Conservation (phyloP, 2,113 vertebrate species). For the Trogon surrucura region DNA sequence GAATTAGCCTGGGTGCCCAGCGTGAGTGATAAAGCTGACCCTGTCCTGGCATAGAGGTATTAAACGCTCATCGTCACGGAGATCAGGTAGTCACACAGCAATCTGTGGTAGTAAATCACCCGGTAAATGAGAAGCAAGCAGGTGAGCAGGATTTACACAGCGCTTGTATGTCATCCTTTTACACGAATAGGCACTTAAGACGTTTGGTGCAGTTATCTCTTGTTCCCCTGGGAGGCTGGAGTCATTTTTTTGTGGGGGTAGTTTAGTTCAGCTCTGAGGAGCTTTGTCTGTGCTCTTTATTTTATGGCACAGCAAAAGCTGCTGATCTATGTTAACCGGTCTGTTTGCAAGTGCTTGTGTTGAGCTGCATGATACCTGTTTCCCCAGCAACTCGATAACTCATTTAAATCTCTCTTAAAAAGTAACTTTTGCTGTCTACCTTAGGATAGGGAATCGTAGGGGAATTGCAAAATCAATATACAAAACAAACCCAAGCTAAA, state of each 20-base stretch:
- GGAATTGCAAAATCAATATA: slow-evolving; percentile 60
- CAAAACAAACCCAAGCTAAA: slow-evolving; percentile 27
- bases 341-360: not conserved
- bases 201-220: not conserved
- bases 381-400: slow-evolving; percentile 36
- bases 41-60: not conserved
- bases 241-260: slow-evolving; percentile 31
- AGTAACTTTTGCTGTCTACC: slow-evolving; percentile 36
- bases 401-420: slow-evolving; percentile 43
- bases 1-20: not conserved
- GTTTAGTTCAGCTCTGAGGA: slow-evolving; percentile 9
- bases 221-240: slow-evolving; percentile 29
- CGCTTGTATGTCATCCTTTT: not conserved
- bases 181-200: slow-evolving; percentile 26
- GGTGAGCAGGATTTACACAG: slow-evolving; percentile 47
- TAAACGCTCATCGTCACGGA: not conserved
- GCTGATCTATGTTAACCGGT: not conserved
- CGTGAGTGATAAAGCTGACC: not conserved
- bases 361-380: not conserved
- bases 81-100: not conserved
- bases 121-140: slow-evolving; percentile 12
- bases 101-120: slow-evolving; percentile 24
- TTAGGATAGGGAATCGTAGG: not conserved
- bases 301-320: slow-evolving; percentile 2
- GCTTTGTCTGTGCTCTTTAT: slow-evolving; percentile 18